phyloP scores from a whole-genome alignment of 2,797 vertebrate genomes.

The Mormyrops attenuatus region DNA sequence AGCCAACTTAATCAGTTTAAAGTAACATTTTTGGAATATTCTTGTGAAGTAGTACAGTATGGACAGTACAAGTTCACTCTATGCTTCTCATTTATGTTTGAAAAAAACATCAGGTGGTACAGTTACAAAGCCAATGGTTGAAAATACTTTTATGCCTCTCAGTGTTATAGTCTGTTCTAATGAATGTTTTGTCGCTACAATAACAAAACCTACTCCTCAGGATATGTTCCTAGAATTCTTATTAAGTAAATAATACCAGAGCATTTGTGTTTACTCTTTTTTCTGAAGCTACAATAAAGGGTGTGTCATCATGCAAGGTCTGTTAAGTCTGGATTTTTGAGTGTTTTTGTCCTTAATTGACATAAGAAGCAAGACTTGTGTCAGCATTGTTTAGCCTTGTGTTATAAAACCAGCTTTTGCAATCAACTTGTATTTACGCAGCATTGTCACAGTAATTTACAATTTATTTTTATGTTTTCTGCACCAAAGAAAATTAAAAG shows the following conservation, averaged over 20 bases:
- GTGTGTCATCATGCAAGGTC: not conserved
- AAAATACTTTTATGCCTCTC: not conserved
- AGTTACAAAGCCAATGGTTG: not conserved
- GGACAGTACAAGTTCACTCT: not conserved
- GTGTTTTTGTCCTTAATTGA: conserved; percentile 7
- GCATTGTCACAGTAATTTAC: not conserved
- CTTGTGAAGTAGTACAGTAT: not conserved
- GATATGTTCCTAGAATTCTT: not conserved
- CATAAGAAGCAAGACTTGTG: not conserved
- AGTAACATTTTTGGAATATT: not conserved
- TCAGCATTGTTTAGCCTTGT: conserved; percentile 2
- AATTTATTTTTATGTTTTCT: not conserved
- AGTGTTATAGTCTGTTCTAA: conserved; percentile 3
- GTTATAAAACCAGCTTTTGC: not conserved
- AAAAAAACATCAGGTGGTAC: not conserved
- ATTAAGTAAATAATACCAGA: not conserved
- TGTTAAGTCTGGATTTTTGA: not conserved
- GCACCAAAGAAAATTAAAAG: not conserved
- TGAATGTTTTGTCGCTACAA: not conserved
- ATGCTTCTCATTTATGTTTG: not conserved
- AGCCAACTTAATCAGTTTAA: not conserved
- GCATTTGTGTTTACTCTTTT: not conserved
- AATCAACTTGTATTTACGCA: not conserved
- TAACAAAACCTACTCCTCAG: not conserved
- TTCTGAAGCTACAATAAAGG: conserved; percentile 13